phyloP scores from a whole-genome alignment of 2,797 vertebrate genomes.

The Mormyrops boulengeri region DNA sequence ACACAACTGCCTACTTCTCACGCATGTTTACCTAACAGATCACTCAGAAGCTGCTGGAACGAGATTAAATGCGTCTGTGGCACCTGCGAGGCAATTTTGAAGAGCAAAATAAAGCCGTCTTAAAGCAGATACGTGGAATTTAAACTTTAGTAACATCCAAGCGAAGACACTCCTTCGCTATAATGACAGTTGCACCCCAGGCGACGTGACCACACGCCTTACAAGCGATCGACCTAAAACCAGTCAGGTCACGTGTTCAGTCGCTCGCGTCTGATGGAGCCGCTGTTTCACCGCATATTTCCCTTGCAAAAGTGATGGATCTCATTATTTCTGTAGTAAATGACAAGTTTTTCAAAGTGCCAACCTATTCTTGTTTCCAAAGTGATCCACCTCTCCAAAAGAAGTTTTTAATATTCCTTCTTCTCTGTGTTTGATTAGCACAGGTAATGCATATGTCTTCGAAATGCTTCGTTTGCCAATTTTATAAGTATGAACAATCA shows the following conservation, averaged over 20 bases:
- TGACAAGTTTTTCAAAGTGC: not conserved
- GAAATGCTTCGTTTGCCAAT: not conserved
- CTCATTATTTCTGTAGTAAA: not conserved
- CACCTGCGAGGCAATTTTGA: conserved; percentile 5
- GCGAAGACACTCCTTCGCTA: not conserved
- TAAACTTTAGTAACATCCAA: not conserved
- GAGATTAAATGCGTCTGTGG: conserved; percentile 2
- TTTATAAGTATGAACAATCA: not conserved
- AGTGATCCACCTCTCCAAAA: not conserved
- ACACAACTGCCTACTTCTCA: conserved; percentile 21
- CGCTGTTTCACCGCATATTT: not conserved
- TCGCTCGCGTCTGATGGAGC: not conserved
- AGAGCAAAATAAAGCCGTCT: not conserved
- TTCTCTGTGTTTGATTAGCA: not conserved
- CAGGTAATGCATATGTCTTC: not conserved
- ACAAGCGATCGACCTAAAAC: not conserved
- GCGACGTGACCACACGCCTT: not conserved
- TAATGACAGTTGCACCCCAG: not conserved
- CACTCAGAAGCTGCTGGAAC: conserved; percentile 4
- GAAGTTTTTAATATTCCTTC: not conserved
- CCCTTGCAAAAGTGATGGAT: not conserved
- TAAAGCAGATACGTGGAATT: not conserved
- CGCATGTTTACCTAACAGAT: conserved; percentile 8
- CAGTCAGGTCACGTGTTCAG: not conserved
- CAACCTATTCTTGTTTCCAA: not conserved